Evolutionary conservation across 37 sponge, comb jelly and placozoan genomes (phyloP).

Genomic region (Crambe crambe): DNA sequence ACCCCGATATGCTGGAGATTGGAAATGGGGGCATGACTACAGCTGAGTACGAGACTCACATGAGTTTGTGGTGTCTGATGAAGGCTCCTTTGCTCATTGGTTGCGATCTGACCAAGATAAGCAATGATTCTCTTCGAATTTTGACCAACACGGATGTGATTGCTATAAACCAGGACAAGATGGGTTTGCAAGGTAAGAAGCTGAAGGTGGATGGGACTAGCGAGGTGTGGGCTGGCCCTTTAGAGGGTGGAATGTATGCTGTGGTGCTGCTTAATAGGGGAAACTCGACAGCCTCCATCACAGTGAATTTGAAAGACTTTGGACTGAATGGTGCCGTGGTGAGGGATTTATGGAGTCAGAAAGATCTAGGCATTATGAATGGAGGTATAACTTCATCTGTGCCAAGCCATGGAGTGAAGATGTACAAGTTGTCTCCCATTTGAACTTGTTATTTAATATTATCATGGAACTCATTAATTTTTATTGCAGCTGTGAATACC

Average conservation of each 20-base stretch:
- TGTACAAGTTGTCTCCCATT: conserved; percentile 60
- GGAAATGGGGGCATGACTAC: conserved; percentile 79
- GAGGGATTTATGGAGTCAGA: conserved; percentile 76
- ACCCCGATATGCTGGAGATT: conserved; percentile 88
- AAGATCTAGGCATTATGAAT: conserved; percentile 44
- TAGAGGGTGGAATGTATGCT: conserved; percentile 39
- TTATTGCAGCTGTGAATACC: too few species aligned
- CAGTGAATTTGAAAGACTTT: conserved; percentile 45
- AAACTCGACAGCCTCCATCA: conserved; percentile 15
- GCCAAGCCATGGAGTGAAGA: conserved; percentile 69
- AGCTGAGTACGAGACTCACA: conserved; percentile 74
- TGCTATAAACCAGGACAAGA: conserved; percentile 80
- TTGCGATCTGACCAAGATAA: conserved; percentile 65
- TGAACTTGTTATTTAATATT: too few species aligned
- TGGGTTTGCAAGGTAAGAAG: conserved; percentile 74
- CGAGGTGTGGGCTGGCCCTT: conserved; percentile 81
- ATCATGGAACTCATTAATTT: too few species aligned
- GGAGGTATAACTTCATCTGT: conserved; percentile 50
- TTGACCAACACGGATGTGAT: conserved; percentile 87
- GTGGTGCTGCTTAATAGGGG: conserved; percentile 72
- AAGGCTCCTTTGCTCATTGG: conserved; percentile 90
- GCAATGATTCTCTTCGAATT: conserved; percentile 64
- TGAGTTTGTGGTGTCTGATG: conserved; percentile 86
- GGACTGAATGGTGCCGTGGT: conserved; percentile 33
- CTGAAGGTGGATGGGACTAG: conserved; percentile 6